Conservation (phyloP, 2,888 invertebrate species). For the Tromatobia lineatoria region DNA sequence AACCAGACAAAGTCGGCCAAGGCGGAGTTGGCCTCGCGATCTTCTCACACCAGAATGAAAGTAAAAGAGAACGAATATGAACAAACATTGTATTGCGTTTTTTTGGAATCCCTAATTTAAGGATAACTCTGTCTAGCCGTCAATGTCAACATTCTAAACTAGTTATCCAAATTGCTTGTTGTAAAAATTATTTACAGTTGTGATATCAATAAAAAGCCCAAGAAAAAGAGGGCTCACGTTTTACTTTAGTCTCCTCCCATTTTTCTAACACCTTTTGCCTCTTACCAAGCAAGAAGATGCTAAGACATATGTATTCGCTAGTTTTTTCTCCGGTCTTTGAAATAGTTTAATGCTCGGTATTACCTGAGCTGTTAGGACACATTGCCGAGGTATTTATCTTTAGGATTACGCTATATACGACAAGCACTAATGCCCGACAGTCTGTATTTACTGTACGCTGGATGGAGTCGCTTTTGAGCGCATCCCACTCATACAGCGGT, state of each 20-base stretch:
- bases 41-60: no score
- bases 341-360: slow-evolving; percentile 40
- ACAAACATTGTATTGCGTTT: no score
- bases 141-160: no score
- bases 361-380: slow-evolving; percentile 6
- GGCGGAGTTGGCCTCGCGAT: no score
- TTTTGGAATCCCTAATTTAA: no score
- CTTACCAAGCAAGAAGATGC: slow-evolving; percentile 1
- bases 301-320: slow-evolving; percentile 20
- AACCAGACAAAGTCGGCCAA: no score
- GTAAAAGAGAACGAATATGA: no score
- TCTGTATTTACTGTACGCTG: slow-evolving; percentile 12
- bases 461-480: slow-evolving; percentile 33
- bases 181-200: no score
- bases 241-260: neutral
- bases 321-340: neutral
- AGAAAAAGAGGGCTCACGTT: slow-evolving; percentile 18
- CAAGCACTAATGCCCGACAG: slow-evolving; percentile 2
- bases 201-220: no score
- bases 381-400: slow-evolving; percentile 28
- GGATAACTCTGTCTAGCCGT: no score
- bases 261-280: neutral
- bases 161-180: no score
- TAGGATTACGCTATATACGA: neutral
- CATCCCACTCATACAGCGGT: slow-evolving; percentile 20